Conservation (phyloP, 2,888 invertebrate species). For the Petrophora chlorosata region DNA sequence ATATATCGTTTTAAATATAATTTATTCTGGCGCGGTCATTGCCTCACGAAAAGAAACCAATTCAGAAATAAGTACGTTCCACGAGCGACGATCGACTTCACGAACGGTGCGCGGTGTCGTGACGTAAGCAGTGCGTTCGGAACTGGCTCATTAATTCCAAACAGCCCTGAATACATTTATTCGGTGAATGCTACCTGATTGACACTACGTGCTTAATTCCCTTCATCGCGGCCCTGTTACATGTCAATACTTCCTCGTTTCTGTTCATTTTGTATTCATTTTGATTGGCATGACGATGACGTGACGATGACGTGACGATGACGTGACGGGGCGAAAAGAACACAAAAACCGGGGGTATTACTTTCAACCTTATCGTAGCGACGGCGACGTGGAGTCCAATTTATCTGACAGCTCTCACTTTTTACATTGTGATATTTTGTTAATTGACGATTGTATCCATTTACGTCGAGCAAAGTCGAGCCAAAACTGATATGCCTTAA, state of each 20-base stretch:
- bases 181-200: conserved; percentile 9
- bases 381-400: background rate
- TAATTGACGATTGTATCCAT: conserved; percentile 5
- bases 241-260: conserved; percentile 17
- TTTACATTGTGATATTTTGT: conserved; percentile 1
- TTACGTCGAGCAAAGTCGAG: background rate
- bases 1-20: too few relatives aligned
- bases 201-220: conserved; percentile 4
- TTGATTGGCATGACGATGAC: conserved; percentile 4
- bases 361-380: background rate
- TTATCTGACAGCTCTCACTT: background rate
- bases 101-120: background rate
- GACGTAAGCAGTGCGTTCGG: background rate
- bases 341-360: background rate
- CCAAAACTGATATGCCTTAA: conserved; percentile 3
- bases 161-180: background rate
- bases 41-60: background rate
- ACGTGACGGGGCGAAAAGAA: too few relatives aligned
- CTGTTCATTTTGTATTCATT: conserved; percentile 1
- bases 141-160: conserved; percentile 4
- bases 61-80: background rate
- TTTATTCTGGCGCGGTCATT: too few relatives aligned
- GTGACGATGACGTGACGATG: too few relatives aligned
- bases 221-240: conserved; percentile 2
- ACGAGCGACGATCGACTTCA: background rate